Evolutionary conservation across 2,113 vertebrate species (phyloP), one percentile per base, ranked within the genome.

Genomic region (Malurus cyaneus): DNA sequence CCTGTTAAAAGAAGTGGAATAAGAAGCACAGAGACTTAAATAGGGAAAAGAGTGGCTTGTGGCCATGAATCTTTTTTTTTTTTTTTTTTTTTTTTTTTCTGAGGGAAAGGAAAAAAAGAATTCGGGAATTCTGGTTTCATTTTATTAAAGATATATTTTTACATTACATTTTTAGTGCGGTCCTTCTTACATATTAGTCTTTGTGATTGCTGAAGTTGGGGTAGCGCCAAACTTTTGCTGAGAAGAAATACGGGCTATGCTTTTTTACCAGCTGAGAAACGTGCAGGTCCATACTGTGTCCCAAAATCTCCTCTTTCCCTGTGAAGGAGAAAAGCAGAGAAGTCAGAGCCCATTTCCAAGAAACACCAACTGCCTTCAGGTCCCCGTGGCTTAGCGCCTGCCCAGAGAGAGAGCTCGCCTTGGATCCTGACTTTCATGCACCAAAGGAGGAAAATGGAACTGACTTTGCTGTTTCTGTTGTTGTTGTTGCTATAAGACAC

Each of bases 111-210:
- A 42, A 90, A 92, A 72, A 86, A 88, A 50, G 44, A 72, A 84
- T 19, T 95, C 96, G 86, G 73, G 83, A 96, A 86, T 91, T 86
- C 78, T 67, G 24, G 8, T 79, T 70, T 81, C 78, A n/a, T 76
- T 96, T 97, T 94, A 96, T 95, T 96, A 96, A 96, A 96, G 91
- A 89, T 80, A 82, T 90, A 93, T 91, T 95, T 97, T 96, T 88
- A 89, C 73, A 21, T 80, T 91, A 80, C 66, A 52, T 66, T 89
- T 93, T 88, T 89, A 88, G 84, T 53, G 54, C 53, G 42, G 39
- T 57, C 78, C 70, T 93, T 73, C 28, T 49, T 94, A 77, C 56
- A 28, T n/a, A 74, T 77, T 71, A 83, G 50, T 36, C 54, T 64
- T n/a, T 52, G 46, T 60, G 92, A 92, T 25, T 72, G 60, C 44